These are phyloP conservation scores for Hassar affinis DNA, from an alignment of 2,113 vertebrate species.

Conservation along the genomic window DNA sequence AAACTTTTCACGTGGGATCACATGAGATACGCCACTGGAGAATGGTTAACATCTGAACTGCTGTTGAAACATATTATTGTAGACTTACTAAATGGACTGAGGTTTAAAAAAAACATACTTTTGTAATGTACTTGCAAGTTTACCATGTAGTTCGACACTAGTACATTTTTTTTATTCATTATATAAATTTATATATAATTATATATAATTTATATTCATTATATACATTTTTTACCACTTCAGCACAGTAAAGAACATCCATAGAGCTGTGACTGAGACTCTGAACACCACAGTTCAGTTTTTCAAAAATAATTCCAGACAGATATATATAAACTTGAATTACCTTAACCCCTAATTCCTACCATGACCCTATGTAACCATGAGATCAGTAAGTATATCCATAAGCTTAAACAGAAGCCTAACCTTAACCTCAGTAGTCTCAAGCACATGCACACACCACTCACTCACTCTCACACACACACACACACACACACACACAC, in stretches of 20 bases:
- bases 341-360: neutral
- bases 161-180: no score
- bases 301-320: no score
- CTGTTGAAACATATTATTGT: conserved; percentile 30
- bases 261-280: no score
- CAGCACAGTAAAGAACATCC: no score
- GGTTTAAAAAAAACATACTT: neutral
- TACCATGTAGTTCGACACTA: neutral
- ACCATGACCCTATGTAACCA: neutral
- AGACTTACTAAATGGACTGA: conserved; percentile 6
- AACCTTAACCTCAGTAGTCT: conserved; percentile 22
- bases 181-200: no score
- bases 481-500: neutral
- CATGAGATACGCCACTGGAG: conserved; percentile 22
- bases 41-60: conserved; percentile 42
- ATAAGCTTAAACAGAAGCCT: conserved; percentile 17
- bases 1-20: conserved; percentile 44
- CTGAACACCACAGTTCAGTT: no score
- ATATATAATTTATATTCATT: no score
- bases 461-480: neutral
- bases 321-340: neutral
- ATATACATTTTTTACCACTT: no score
- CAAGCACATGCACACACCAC: conserved; percentile 9
- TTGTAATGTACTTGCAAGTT: neutral
- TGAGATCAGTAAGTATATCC: neutral